Conservation (phyloP, 1,140 invertebrate species). For the Chrysoperla carnea region DNA sequence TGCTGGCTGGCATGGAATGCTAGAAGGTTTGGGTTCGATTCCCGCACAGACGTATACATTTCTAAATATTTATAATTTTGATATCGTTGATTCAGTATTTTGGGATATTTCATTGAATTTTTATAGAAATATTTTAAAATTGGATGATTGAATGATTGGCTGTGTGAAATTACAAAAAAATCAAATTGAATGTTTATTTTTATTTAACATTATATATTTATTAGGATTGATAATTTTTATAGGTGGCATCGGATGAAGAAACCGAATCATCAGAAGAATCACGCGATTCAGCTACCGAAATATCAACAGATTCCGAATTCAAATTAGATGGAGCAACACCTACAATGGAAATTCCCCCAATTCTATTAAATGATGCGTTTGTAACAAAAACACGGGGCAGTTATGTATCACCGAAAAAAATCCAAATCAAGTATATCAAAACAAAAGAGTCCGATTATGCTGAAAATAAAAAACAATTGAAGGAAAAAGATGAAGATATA, state of each 20-base stretch:
- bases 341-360: conserved; percentile 41
- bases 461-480: conserved; percentile 1
- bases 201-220: no score
- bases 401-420: conserved; percentile 27
- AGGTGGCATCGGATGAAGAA: conserved; percentile 52
- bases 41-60: no score
- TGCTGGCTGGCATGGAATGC: no score
- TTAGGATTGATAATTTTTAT: conserved; percentile 2
- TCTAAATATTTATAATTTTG: no score
- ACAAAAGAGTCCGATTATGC: neutral
- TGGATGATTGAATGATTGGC: no score
- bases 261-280: conserved; percentile 45
- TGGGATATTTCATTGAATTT: no score
- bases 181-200: no score
- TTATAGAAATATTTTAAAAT: no score
- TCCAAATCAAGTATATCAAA: conserved; percentile 15
- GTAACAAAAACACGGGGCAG: conserved; percentile 28
- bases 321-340: conserved; percentile 62
- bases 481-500: conserved; percentile 11
- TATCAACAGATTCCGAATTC: conserved; percentile 81
- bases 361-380: conserved; percentile 40
- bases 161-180: conserved; percentile 2
- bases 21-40: no score
- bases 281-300: conserved; percentile 72
- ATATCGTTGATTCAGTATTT: no score